Evolutionary conservation across 2,797 vertebrate genomes (phyloP).

Genomic region (Crax fasciolata): DNA sequence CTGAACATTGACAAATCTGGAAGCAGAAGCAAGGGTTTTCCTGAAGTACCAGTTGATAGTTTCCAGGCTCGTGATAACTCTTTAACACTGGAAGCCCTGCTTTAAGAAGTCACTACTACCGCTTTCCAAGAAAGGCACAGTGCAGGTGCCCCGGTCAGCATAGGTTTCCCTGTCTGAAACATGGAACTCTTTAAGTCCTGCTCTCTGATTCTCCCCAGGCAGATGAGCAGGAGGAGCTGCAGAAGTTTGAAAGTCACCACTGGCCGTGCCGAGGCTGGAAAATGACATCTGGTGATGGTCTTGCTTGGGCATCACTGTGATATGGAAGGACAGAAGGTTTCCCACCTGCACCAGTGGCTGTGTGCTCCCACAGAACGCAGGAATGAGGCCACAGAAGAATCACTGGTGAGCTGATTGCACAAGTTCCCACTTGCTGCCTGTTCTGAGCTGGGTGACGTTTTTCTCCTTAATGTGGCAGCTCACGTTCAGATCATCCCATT

Average conservation of each 20-base stretch:
- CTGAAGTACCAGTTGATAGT: neutral
- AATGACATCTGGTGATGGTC: neutral
- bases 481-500: neutral
- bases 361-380: neutral
- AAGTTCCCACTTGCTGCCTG: constrained; percentile 17
- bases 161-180: neutral
- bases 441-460: neutral
- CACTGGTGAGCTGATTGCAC: neutral
- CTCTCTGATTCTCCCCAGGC: neutral
- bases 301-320: neutral
- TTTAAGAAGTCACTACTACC: neutral
- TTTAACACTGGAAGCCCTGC: neutral
- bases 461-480: neutral
- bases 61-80: neutral
- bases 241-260: neutral
- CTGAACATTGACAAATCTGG: neutral
- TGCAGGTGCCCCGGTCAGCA: neutral
- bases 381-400: neutral
- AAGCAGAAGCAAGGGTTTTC: neutral
- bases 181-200: neutral
- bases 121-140: neutral
- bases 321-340: neutral
- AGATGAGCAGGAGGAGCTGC: neutral
- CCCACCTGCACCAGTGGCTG: too few relatives aligned
- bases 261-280: neutral